phyloP scores from a whole-genome alignment of 1,140 invertebrate genomes.

The Teleopsis dalmanni region DNA sequence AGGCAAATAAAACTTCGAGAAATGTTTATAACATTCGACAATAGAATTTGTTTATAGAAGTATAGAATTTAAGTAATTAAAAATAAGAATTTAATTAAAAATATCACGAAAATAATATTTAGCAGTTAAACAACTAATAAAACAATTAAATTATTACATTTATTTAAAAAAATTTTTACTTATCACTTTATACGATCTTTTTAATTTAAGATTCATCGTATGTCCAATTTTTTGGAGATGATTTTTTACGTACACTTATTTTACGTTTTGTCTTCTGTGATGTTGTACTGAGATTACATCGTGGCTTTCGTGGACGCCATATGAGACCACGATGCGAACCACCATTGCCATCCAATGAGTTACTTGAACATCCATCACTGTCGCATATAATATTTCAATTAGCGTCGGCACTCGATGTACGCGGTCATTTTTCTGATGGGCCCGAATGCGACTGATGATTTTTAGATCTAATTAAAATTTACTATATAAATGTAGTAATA shows the following conservation, averaged over 20 bases:
- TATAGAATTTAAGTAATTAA: too few relatives aligned
- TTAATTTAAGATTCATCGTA: conserved; percentile 61
- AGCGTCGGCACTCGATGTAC: conserved; percentile 71
- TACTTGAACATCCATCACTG: conserved; percentile 80
- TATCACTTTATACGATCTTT: neutral
- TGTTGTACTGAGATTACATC: conserved; percentile 76
- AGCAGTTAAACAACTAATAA: too few relatives aligned
- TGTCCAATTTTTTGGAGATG: conserved; percentile 86
- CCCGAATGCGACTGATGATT: conserved; percentile 63
- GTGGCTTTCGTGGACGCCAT: conserved; percentile 69
- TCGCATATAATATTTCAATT: conserved; percentile 76
- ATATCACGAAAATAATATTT: too few relatives aligned
- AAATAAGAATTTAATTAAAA: too few relatives aligned
- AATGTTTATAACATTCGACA: too few relatives aligned
- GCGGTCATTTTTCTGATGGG: conserved; percentile 63
- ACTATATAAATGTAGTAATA: conserved; percentile 12
- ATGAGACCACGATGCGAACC: conserved; percentile 81
- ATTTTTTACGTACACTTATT: conserved; percentile 81
- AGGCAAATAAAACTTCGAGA: too few relatives aligned
- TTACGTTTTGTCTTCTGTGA: conserved; percentile 91
- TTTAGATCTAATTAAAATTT: conserved; percentile 16
- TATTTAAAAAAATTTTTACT: too few relatives aligned
- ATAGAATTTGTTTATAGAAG: too few relatives aligned
- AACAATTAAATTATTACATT: too few relatives aligned
- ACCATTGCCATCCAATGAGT: conserved; percentile 75